Evolutionary conservation across 2,888 invertebrate genomes (phyloP), one percentile per base, ranked within the genome.

Genomic region (Drosophila borborema): DNA sequence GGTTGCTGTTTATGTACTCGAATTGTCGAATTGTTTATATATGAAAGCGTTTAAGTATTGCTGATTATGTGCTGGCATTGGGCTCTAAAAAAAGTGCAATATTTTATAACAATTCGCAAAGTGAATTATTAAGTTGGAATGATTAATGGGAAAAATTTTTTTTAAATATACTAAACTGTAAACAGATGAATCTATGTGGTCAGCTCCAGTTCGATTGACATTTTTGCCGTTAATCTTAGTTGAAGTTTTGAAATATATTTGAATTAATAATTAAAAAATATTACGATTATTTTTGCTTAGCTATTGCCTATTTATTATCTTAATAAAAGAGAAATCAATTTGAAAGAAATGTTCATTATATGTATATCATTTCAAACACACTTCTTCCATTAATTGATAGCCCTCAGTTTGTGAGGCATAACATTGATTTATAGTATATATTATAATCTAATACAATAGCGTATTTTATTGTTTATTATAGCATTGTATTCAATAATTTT

Each of bases 21-120:
- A 10, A 18, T 34, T 18, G 7, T 54, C 36, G 38, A 20, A 54
- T 23, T 51, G n/a, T 36, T 20, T 48, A 58, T 64, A 64, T 49
- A 38, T 18, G 59, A 45, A 49, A 23, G 56, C 51, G 48, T 53
- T 61, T 48, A 56, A 23, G 68, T n/a, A n/a, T n/a, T n/a, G n/a
- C n/a, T n/a, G n/a, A n/a, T n/a, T n/a, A n/a, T n/a, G n/a, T n/a
- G n/a, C 28, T 28, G 53, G 20, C 18, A 51, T 18, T 34, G 51
- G 12, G 23, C 55, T 23, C 55, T 41, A 16, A 38, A 14, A n/a
- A 55, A 55, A 40, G 28, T 55, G 55, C 40, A 55, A 23, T 58
- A 34, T 45, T 2, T 59, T 36, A n/a, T 46, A 8, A 12, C 14
- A 46, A 45, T 28, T 41, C n/a, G 12, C 23, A 23, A 36, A 40